phyloP scores from a whole-genome alignment of 2,797 vertebrate genomes.

The Pelodytes ibericus region DNA sequence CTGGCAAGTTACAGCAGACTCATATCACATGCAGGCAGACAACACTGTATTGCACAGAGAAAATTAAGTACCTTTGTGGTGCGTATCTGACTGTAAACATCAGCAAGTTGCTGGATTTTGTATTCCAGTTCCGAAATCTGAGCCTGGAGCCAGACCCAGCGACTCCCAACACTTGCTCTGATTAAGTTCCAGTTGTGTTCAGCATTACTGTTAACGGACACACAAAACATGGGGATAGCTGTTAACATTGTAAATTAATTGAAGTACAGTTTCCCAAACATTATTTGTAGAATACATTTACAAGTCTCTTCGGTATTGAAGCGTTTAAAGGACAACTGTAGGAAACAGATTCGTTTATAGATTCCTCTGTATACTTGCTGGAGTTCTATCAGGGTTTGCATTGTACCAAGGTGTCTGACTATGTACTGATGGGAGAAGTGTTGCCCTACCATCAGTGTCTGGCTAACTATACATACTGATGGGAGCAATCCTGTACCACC shows the following conservation, averaged over 20 bases:
- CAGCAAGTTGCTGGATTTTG: slow-evolving; percentile 82
- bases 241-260: slow-evolving; percentile 1
- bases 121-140: slow-evolving; percentile 86
- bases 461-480: too few species aligned
- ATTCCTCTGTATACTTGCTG: too few species aligned
- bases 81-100: slow-evolving; percentile 83
- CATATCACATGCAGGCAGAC: neutral
- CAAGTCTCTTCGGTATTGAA: too few species aligned
- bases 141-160: slow-evolving; percentile 92
- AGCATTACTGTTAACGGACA: slow-evolving; percentile 75
- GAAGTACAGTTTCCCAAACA: too few species aligned
- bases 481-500: too few species aligned
- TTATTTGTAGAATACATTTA: too few species aligned
- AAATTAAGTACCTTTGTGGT: slow-evolving; percentile 78
- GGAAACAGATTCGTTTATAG: too few species aligned
- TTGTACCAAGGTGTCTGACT: too few species aligned
- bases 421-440: too few species aligned
- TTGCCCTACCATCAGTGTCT: too few species aligned
- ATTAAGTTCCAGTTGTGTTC: slow-evolving; percentile 86
- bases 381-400: too few species aligned
- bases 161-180: slow-evolving; percentile 87
- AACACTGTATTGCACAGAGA: neutral
- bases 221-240: slow-evolving; percentile 17
- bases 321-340: too few species aligned
- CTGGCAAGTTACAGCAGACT: neutral